These are phyloP conservation scores for Garra rufa DNA, from an alignment of 2,113 vertebrate species.

Conservation along the genomic window DNA sequence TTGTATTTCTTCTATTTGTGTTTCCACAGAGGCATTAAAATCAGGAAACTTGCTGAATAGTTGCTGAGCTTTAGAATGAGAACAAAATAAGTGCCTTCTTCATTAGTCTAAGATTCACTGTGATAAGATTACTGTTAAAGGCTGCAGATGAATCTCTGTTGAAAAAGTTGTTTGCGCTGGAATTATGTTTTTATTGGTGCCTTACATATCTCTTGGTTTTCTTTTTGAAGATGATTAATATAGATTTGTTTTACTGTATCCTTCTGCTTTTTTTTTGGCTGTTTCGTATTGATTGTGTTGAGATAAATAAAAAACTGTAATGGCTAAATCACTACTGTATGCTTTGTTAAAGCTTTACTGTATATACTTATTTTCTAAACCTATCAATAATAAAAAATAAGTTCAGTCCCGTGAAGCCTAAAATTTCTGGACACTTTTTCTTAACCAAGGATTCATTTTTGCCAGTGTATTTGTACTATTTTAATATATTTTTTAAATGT, in stretches of 20 bases:
- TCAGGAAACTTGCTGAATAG: constrained; percentile 18
- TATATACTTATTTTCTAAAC: not conserved
- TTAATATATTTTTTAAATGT: too few species aligned
- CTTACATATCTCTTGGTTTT: constrained; percentile 8
- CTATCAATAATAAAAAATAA: too few species aligned
- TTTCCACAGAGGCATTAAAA: constrained; percentile 22
- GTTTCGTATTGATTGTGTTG: not conserved
- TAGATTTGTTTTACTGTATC: not conserved
- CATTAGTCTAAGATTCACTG: not conserved
- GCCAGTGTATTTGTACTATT: too few species aligned
- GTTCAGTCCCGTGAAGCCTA: not conserved
- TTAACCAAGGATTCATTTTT: too few species aligned
- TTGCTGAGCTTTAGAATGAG: constrained; percentile 15
- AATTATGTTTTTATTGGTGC: constrained; percentile 7
- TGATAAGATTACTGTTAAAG: not conserved
- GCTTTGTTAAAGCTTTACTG: not conserved
- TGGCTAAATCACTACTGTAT: not conserved
- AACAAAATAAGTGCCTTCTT: constrained; percentile 38
- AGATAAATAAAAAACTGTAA: constrained; percentile 6
- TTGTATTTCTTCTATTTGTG: constrained; percentile 17
- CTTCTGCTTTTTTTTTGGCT: not conserved
- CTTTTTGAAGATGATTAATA: constrained; percentile 13
- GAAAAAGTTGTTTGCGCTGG: not conserved
- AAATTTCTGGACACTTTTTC: too few species aligned
- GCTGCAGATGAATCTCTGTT: not conserved